phyloP scores from a whole-genome alignment of 1,140 invertebrate genomes.

The Musca domestica region DNA sequence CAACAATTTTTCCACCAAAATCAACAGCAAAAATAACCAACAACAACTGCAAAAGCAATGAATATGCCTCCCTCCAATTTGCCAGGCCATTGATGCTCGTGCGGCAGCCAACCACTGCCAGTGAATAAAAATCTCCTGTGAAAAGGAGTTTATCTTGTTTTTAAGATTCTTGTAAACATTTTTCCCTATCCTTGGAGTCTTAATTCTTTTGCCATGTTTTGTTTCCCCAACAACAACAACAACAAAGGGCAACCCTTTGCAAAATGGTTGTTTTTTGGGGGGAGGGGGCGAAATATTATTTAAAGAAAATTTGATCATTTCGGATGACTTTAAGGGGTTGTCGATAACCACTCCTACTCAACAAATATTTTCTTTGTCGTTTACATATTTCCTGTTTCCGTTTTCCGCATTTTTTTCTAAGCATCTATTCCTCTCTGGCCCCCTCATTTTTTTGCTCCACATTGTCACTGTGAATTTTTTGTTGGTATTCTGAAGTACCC shows the following conservation, averaged over 20 bases:
- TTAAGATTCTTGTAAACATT: slow-evolving; percentile 18
- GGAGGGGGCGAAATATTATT: slow-evolving; percentile 8
- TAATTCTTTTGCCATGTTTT: neutral
- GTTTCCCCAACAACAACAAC: too few species aligned
- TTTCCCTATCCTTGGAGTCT: neutral
- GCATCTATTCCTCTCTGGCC: too few species aligned
- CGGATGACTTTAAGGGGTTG: neutral
- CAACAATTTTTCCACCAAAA: slow-evolving; percentile 18
- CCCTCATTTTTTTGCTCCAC: too few species aligned
- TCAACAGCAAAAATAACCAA: neutral
- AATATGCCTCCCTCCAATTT: too few species aligned
- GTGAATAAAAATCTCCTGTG: too few species aligned
- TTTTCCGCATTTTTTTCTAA: too few species aligned
- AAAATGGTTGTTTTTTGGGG: neutral
- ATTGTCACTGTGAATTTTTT: neutral
- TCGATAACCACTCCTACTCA: neutral
- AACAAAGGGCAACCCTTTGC: too few species aligned
- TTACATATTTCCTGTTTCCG: neutral
- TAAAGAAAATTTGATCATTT: slow-evolving; percentile 19
- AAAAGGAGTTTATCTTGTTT: slow-evolving; percentile 16
- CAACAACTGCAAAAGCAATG: too few species aligned
- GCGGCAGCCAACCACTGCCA: too few species aligned
- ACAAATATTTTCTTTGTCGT: slow-evolving; percentile 5
- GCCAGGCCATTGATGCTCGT: too few species aligned
- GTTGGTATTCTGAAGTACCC: neutral